phyloP scores from a whole-genome alignment of 2,888 invertebrate species.

The Synanthedon tipuliformis region DNA sequence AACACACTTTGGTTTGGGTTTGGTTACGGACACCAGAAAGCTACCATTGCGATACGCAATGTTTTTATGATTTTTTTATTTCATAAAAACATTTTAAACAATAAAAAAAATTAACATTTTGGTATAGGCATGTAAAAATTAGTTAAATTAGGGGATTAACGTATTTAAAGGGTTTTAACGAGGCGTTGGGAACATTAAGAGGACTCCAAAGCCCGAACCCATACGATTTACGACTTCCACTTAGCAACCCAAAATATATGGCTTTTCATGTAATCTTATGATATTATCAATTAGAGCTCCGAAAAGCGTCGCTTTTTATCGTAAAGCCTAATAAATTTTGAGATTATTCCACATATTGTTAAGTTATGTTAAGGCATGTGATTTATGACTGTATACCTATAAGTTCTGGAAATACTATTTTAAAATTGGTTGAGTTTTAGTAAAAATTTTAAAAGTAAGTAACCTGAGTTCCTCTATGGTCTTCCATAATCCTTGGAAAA shows the following conservation, averaged over 20 bases:
- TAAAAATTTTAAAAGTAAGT: no score
- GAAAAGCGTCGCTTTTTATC: neutral
- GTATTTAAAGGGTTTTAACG: constrained; percentile 28
- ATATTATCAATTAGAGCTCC: neutral
- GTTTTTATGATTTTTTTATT: no score
- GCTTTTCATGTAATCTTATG: neutral
- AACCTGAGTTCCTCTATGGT: no score
- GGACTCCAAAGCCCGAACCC: constrained; percentile 19
- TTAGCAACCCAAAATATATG: neutral
- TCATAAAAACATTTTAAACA: neutral
- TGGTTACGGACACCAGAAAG: no score
- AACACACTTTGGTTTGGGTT: no score
- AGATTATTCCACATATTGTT: neutral
- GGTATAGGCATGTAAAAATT: neutral
- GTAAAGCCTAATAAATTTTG: neutral
- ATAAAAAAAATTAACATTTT: neutral
- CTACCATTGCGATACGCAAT: no score
- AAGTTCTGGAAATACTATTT: no score
- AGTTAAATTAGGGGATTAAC: constrained; percentile 20
- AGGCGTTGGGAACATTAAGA: constrained; percentile 26
- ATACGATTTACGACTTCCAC: constrained; percentile 16
- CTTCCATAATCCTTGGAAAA: no score
- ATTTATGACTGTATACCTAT: no score
- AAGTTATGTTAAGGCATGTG: no score
- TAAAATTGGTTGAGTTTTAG: no score